Conservation (phyloP, 2,888 invertebrate genomes). For the Erannis defoliaria region DNA sequence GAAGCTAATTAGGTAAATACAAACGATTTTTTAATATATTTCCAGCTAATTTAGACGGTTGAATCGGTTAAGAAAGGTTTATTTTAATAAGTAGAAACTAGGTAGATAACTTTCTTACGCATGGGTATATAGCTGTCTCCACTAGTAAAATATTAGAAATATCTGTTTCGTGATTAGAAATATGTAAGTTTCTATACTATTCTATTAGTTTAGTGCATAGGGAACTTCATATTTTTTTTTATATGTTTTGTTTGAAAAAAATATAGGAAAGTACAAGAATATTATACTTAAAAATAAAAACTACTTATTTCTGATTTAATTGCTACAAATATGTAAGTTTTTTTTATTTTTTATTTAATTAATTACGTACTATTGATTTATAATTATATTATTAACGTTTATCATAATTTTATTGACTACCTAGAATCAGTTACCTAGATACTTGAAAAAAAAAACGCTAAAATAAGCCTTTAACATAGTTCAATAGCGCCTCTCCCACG, state of each 20-base stretch:
- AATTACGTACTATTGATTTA: not conserved
- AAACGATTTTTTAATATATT: constrained; percentile 39
- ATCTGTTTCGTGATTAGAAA: no score
- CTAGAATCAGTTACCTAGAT: constrained; percentile 28
- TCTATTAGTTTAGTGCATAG: no score
- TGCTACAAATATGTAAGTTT: not conserved
- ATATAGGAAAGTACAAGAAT: no score
- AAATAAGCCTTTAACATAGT: constrained; percentile 61
- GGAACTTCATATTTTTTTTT: no score
- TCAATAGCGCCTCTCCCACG: not conserved
- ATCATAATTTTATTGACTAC: constrained; percentile 5
- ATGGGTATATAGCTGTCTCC: no score
- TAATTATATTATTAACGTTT: not conserved
- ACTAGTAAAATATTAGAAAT: no score
- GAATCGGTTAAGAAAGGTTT: not conserved
- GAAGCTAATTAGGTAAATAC: constrained; percentile 36
- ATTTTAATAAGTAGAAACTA: not conserved
- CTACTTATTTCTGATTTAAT: not conserved
- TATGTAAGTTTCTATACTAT: no score
- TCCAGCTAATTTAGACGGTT: constrained; percentile 1
- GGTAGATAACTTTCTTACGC: not conserved
- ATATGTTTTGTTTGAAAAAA: no score
- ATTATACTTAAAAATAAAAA: not conserved
- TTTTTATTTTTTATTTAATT: not conserved
- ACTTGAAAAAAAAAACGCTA: constrained; percentile 52